Evolutionary conservation across 2,888 invertebrate genomes (phyloP).

Genomic region (Melanostoma scalare): DNA sequence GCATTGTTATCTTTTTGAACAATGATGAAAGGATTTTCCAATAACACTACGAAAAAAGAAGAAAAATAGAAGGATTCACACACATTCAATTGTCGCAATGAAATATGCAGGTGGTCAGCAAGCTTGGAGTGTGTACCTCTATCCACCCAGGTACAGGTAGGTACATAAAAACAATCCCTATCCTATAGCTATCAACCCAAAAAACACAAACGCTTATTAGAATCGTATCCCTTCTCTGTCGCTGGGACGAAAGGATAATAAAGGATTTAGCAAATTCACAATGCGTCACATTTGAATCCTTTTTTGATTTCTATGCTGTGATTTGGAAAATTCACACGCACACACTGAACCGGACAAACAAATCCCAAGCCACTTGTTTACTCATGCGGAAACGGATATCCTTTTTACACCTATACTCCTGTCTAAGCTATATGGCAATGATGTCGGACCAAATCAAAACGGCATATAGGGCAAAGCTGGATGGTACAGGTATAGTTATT

Average conservation of each 20-base stretch:
- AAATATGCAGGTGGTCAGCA: constrained; percentile 66
- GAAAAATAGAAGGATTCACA: constrained; percentile 17
- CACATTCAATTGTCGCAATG: constrained; percentile 44
- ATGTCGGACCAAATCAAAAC: constrained; percentile 39
- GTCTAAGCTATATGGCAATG: constrained; percentile 1
- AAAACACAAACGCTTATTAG: constrained; percentile 57
- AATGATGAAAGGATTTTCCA: constrained; percentile 39
- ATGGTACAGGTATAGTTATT: neutral
- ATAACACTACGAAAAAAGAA: neutral
- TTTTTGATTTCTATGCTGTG: constrained; percentile 62
- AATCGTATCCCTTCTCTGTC: constrained; percentile 45
- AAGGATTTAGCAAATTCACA: constrained; percentile 60
- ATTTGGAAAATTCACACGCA: constrained; percentile 50
- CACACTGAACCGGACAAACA: constrained; percentile 40
- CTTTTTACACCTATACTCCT: constrained; percentile 15
- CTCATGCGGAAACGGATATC: constrained; percentile 28
- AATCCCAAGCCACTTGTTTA: constrained; percentile 42
- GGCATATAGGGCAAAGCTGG: constrained; percentile 22
- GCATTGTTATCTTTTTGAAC: constrained; percentile 52
- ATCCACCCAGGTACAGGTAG: constrained; percentile 15
- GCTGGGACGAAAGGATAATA: constrained; percentile 54
- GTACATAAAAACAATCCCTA: constrained; percentile 1
- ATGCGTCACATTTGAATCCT: constrained; percentile 51
- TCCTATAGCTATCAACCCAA: constrained; percentile 7
- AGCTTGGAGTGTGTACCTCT: constrained; percentile 11